Percentiles rank a stretch among this genome's conserved stretches.
Conservation (phyloP, 2,797 vertebrate species). For the Sparus aurata region DNA sequence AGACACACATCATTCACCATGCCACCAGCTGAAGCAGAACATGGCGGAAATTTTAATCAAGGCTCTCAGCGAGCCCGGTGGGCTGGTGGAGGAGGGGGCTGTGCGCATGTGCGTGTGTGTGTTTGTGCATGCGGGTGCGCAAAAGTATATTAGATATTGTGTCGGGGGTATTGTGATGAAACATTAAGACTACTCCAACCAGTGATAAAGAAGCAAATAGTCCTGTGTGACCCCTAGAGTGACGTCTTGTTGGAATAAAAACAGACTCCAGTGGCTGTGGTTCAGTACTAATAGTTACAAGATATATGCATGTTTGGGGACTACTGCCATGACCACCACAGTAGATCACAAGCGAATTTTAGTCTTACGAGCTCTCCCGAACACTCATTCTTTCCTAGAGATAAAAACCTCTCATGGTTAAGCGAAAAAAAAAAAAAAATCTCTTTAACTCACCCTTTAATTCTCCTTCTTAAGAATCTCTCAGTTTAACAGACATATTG, state of each 20-base stretch:
- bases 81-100: constrained; percentile 45
- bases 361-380: constrained; percentile 40
- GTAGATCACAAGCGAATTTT: constrained; percentile 51
- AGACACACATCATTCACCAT: constrained; percentile 75
- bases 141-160: constrained; percentile 62
- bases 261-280: constrained; percentile 35
- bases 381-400: constrained; percentile 7
- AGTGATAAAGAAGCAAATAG: constrained; percentile 72
- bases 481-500: constrained; percentile 11
- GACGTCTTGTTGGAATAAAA: constrained; percentile 44
- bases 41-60: constrained; percentile 84
- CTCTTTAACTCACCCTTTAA: constrained; percentile 14
- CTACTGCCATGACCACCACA: constrained; percentile 23
- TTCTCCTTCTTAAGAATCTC: constrained; percentile 15
- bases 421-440: not conserved
- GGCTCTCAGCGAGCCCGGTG: constrained; percentile 72
- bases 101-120: not conserved
- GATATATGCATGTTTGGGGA: constrained; percentile 60
- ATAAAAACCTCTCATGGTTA: constrained; percentile 44
- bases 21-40: constrained; percentile 76
- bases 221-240: constrained; percentile 48
- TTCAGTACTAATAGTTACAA: constrained; percentile 43
- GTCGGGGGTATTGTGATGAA: constrained; percentile 65
- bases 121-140: constrained; percentile 28
- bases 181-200: constrained; percentile 62